Conservation (phyloP, 2,888 invertebrate genomes). For the Leptothorax acervorum region DNA sequence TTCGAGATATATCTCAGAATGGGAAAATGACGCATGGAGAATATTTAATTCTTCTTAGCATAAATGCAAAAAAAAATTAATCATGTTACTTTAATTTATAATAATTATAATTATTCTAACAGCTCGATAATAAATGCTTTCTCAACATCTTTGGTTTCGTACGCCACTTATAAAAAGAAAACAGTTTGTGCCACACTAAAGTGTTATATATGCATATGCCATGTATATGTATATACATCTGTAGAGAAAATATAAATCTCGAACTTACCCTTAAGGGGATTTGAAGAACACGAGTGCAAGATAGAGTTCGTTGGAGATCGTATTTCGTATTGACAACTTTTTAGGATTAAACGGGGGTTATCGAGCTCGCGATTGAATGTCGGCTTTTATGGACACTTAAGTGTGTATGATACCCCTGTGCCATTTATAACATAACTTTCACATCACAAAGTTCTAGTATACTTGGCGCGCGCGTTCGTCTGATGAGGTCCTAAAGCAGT, state of each 20-base stretch:
- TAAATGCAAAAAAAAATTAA: neutral
- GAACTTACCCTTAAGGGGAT: slow-evolving; percentile 5
- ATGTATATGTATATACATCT: neutral
- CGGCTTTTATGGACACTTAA: slow-evolving; percentile 12
- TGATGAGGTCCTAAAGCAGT: slow-evolving; percentile 29
- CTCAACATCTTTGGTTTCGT: neutral
- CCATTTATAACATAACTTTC: slow-evolving; percentile 14
- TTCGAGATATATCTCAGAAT: neutral
- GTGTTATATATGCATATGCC: neutral
- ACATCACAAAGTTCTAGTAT: slow-evolving; percentile 19
- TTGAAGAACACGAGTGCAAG: neutral
- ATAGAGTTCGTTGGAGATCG: neutral
- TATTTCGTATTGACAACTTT: slow-evolving; percentile 26
- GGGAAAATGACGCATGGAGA: neutral
- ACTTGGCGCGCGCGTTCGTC: neutral
- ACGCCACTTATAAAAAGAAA: neutral
- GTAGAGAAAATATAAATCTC: slow-evolving; percentile 25
- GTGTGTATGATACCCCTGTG: neutral
- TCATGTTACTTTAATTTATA: neutral
- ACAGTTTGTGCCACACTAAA: neutral
- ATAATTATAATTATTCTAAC: slow-evolving; percentile 11
- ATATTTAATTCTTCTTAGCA: neutral
- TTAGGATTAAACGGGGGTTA: slow-evolving; percentile 34
- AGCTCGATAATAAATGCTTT: neutral
- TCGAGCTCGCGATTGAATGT: slow-evolving; percentile 19